Percentiles rank a stretch among this genome's conserved stretches.
Evolutionary conservation across 2,888 invertebrate genomes (phyloP).

Genomic region (Protophormia terraenovae): DNA sequence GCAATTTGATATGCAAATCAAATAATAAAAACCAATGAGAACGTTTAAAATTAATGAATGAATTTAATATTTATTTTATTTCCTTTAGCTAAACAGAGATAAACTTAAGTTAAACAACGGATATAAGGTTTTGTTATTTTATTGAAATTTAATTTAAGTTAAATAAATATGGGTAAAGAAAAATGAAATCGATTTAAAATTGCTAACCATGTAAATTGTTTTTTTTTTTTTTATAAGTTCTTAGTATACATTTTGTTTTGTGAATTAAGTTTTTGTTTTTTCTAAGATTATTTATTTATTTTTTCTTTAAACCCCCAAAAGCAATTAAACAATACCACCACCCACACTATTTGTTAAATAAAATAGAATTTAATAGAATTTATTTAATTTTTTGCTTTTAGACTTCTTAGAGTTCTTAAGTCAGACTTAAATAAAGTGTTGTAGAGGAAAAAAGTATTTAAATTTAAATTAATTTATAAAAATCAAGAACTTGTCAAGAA

Average conservation of each 20-base stretch:
- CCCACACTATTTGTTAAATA: slow-evolving; percentile 35
- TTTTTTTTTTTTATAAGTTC: background rate
- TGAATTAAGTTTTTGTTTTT: background rate
- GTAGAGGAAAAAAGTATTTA: slow-evolving; percentile 27
- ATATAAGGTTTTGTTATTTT: slow-evolving; percentile 47
- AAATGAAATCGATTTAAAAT: slow-evolving; percentile 19
- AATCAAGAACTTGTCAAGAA: slow-evolving; percentile 61
- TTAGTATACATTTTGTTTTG: background rate
- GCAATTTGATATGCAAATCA: slow-evolving; percentile 60
- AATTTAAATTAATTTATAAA: slow-evolving; percentile 67
- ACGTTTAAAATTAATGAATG: background rate
- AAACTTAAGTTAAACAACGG: slow-evolving; percentile 34
- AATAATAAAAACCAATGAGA: slow-evolving; percentile 10
- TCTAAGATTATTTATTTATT: background rate
- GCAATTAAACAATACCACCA: slow-evolving; percentile 53
- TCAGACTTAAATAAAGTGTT: slow-evolving; percentile 21
- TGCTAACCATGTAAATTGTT: slow-evolving; percentile 32
- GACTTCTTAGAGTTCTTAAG: background rate
- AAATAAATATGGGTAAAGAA: background rate
- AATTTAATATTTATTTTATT: slow-evolving; percentile 21
- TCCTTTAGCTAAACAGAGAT: background rate
- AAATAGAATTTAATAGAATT: background rate
- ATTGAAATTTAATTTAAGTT: background rate
- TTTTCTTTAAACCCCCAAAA: slow-evolving; percentile 29
- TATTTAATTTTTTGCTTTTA: background rate